Evolutionary conservation across 2,888 invertebrate species (phyloP).

Genomic region (Machimus rusticus): DNA sequence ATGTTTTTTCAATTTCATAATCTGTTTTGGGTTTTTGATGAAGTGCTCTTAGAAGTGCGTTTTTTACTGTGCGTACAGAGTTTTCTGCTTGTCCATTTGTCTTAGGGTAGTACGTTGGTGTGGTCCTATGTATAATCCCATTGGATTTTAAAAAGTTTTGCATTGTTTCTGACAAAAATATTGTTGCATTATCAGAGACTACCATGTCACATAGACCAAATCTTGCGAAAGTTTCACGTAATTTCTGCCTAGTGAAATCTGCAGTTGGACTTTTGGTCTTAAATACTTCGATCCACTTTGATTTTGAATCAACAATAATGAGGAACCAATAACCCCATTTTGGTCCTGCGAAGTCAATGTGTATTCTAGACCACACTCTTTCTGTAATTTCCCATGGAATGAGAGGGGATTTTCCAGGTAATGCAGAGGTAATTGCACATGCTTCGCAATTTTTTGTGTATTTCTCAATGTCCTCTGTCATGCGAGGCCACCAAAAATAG

Average conservation of each 20-base stretch:
- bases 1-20: too few relatives aligned
- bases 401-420: neutral
- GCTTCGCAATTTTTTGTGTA: neutral
- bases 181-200: conserved; percentile 37
- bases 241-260: conserved; percentile 39
- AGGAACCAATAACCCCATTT: conserved; percentile 37
- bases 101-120: too few relatives aligned
- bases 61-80: too few relatives aligned
- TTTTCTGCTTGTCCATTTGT: too few relatives aligned
- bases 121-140: too few relatives aligned
- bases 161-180: conserved; percentile 18
- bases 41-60: too few relatives aligned
- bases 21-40: too few relatives aligned
- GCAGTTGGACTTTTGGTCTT: conserved; percentile 35
- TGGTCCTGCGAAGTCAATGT: conserved; percentile 32
- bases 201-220: conserved; percentile 31
- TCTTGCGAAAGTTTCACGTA: conserved; percentile 37
- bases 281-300: conserved; percentile 41
- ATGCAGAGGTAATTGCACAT: neutral
- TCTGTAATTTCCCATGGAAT: neutral
- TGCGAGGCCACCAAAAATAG: conserved; percentile 41
- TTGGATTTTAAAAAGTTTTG: conserved; percentile 33
- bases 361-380: conserved; percentile 28
- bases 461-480: conserved; percentile 11
- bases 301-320: conserved; percentile 40